Evolutionary conservation across 2,113 vertebrate genomes (phyloP).

Genomic region (Heterotis niloticus): DNA sequence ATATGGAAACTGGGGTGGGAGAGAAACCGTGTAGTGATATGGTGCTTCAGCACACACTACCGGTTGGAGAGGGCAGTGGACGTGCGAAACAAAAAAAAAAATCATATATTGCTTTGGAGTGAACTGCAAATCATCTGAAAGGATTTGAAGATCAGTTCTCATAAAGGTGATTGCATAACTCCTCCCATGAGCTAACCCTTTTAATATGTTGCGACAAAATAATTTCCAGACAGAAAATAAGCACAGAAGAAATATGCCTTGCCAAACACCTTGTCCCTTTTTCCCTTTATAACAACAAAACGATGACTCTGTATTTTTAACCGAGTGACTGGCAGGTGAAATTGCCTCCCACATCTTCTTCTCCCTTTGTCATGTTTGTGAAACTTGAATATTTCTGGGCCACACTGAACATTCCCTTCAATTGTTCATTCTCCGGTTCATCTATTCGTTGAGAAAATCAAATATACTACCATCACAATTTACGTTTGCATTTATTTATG

Average conservation of each 20-base stretch:
- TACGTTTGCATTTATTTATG: no score
- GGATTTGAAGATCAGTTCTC: slow-evolving; percentile 68
- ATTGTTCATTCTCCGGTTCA: no score
- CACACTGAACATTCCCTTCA: no score
- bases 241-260: not conserved
- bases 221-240: not conserved
- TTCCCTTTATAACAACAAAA: no score
- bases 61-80: slow-evolving; percentile 39
- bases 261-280: not conserved
- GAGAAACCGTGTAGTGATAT: not conserved
- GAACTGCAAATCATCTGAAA: slow-evolving; percentile 58
- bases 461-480: no score
- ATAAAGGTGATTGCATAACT: slow-evolving; percentile 10
- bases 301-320: no score
- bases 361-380: no score
- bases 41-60: slow-evolving; percentile 40
- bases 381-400: no score
- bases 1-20: not conserved
- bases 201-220: slow-evolving; percentile 8
- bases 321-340: no score
- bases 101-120: slow-evolving; percentile 46
- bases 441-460: no score
- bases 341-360: no score
- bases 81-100: slow-evolving; percentile 55
- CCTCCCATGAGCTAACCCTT: slow-evolving; percentile 36